Conservation (phyloP, 2,113 vertebrate genomes). For the Collichthys lucidus region DNA sequence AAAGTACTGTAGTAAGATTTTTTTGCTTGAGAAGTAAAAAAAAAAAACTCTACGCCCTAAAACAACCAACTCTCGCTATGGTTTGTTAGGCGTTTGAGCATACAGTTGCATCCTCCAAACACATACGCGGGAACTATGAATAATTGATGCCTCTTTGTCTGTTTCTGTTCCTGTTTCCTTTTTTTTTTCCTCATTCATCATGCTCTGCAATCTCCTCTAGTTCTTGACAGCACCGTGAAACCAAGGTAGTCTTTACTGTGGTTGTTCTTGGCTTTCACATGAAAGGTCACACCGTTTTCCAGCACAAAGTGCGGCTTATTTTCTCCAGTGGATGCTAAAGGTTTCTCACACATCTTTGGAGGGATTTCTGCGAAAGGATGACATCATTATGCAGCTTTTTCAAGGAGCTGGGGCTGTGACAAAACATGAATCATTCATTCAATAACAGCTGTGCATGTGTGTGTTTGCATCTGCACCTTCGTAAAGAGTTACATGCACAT, state of each 20-base stretch:
- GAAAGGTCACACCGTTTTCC: slow-evolving; percentile 47
- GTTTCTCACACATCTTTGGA: slow-evolving; percentile 2
- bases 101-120: slow-evolving; percentile 22
- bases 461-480: slow-evolving; percentile 17
- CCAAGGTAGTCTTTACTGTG: neutral
- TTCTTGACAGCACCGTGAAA: slow-evolving; percentile 15
- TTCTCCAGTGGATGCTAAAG: neutral
- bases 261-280: slow-evolving; percentile 6
- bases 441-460: slow-evolving; percentile 20
- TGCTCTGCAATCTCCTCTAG: slow-evolving; percentile 21
- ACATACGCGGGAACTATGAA: slow-evolving; percentile 41
- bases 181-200: slow-evolving; percentile 23
- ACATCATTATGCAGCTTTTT: slow-evolving; percentile 52
- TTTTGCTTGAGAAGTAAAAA: slow-evolving; percentile 24
- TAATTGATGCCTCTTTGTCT: slow-evolving; percentile 56
- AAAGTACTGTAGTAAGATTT: slow-evolving; percentile 30
- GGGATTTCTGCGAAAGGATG: slow-evolving; percentile 19
- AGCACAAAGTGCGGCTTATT: slow-evolving; percentile 17
- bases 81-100: slow-evolving; percentile 27
- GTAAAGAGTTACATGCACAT: neutral
- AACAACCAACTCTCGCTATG: neutral
- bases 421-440: slow-evolving; percentile 53
- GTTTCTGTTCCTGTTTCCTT: slow-evolving; percentile 26
- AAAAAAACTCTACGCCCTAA: neutral
- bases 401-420: slow-evolving; percentile 30